Evolutionary conservation across 1,140 invertebrate genomes (phyloP).

Genomic region (Rhyacophila brunnea): DNA sequence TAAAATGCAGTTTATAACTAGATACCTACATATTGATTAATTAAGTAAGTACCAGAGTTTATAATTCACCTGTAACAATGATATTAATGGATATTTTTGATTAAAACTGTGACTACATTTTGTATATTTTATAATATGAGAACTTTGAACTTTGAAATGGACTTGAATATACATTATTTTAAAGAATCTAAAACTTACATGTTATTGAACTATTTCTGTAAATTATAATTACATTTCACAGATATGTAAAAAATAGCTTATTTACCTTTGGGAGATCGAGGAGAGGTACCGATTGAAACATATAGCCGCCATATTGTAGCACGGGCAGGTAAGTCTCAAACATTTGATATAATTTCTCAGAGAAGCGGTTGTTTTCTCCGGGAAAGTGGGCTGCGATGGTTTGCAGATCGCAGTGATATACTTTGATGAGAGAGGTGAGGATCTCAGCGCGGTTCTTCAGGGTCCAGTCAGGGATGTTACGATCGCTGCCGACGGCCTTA

Average conservation of each 20-base stretch:
- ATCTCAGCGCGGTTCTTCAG: slow-evolving; percentile 71
- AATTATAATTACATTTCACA: too few relatives aligned
- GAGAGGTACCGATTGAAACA: slow-evolving; percentile 75
- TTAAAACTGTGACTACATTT: too few relatives aligned
- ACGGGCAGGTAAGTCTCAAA: slow-evolving; percentile 83
- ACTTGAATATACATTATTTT: too few relatives aligned
- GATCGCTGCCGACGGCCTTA: slow-evolving; percentile 80
- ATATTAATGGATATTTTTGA: too few relatives aligned
- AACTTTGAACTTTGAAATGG: too few relatives aligned
- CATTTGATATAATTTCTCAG: slow-evolving; percentile 76
- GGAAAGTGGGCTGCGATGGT: slow-evolving; percentile 60
- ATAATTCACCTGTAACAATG: too few relatives aligned
- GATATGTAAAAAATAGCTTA: neutral
- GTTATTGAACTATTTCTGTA: too few relatives aligned
- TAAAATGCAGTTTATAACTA: too few relatives aligned
- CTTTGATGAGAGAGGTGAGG: slow-evolving; percentile 68
- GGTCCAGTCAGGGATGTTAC: slow-evolving; percentile 77
- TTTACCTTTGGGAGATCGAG: slow-evolving; percentile 74
- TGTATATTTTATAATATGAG: too few relatives aligned
- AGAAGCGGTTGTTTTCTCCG: slow-evolving; percentile 61
- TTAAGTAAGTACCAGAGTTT: too few relatives aligned
- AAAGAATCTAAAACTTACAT: too few relatives aligned
- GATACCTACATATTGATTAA: too few relatives aligned
- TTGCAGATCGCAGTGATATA: slow-evolving; percentile 77
- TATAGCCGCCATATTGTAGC: slow-evolving; percentile 72